Percentiles rank a stretch among this genome's conserved stretches.
These are phyloP conservation scores for Polypedilum vanderplanki DNA, from an alignment of 1,140 invertebrate genomes.

Conservation along the genomic window DNA sequence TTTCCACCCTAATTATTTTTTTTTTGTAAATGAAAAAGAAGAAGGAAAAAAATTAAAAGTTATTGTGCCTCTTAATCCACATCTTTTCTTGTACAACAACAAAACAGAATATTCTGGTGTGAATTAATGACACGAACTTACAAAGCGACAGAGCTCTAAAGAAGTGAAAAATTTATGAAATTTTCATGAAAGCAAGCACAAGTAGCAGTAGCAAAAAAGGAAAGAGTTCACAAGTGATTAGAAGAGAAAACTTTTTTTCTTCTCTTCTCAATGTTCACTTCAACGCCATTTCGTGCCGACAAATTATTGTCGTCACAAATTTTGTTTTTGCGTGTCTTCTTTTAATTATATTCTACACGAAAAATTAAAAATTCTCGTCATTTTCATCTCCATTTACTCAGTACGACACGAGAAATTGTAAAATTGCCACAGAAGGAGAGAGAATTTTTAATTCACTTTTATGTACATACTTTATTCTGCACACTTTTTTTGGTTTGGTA, in stretches of 20 bases:
- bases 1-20: not conserved
- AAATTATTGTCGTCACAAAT: slow-evolving; percentile 13
- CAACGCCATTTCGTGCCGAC: not conserved
- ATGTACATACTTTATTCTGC: too few relatives aligned
- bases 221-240: slow-evolving; percentile 18
- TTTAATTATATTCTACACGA: slow-evolving; percentile 19
- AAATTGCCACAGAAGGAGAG: not conserved
- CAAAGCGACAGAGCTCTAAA: not conserved
- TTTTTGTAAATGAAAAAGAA: not conserved
- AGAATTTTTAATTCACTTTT: not conserved
- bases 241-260: slow-evolving; percentile 13
- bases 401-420: not conserved
- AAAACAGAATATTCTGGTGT: not conserved
- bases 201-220: not conserved
- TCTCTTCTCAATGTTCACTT: not conserved
- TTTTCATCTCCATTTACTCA: slow-evolving; percentile 9
- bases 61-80: slow-evolving; percentile 9
- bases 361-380: slow-evolving; percentile 19
- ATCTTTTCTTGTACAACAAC: slow-evolving; percentile 5
- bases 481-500: not conserved
- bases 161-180: not conserved
- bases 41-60: not conserved
- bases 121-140: not conserved
- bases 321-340: not conserved
- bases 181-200: not conserved